Evolutionary conservation across 2,888 invertebrate species (phyloP).

Genomic region (Epicampocera succincta): DNA sequence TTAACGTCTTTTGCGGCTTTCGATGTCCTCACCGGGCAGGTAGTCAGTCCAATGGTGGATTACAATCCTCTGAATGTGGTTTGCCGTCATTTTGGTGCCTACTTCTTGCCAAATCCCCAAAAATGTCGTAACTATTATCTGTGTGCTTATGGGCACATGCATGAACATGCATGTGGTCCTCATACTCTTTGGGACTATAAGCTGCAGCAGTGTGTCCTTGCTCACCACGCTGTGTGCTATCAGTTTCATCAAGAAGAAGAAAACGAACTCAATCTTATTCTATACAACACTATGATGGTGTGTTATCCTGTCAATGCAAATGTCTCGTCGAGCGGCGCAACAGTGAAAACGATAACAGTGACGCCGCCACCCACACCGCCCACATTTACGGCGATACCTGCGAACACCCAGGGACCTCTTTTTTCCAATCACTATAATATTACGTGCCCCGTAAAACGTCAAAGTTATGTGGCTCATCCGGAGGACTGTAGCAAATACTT

Average conservation of each 20-base stretch:
- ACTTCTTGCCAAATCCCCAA: conserved; percentile 79
- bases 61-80: conserved; percentile 76
- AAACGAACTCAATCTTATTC: conserved; percentile 5
- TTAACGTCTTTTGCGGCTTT: conserved; percentile 74
- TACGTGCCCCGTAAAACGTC: conserved; percentile 73
- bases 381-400: neutral
- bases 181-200: conserved; percentile 77
- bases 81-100: conserved; percentile 78
- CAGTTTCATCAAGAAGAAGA: conserved; percentile 30
- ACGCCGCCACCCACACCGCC: neutral
- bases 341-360: neutral
- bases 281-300: neutral
- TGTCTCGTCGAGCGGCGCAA: neutral
- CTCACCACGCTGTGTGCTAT: conserved; percentile 74
- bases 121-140: conserved; percentile 77
- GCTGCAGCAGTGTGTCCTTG: conserved; percentile 74
- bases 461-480: conserved; percentile 76
- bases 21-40: conserved; percentile 72
- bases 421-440: conserved; percentile 56
- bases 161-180: conserved; percentile 77
- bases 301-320: conserved; percentile 26
- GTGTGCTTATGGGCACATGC: conserved; percentile 78
- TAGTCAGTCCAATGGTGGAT: conserved; percentile 74
- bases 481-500: conserved; percentile 78
- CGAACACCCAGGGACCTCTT: conserved; percentile 15